These are phyloP conservation scores for Helicolenus hilgendorfi DNA, from an alignment of 2,797 vertebrate species.

Conservation along the genomic window DNA sequence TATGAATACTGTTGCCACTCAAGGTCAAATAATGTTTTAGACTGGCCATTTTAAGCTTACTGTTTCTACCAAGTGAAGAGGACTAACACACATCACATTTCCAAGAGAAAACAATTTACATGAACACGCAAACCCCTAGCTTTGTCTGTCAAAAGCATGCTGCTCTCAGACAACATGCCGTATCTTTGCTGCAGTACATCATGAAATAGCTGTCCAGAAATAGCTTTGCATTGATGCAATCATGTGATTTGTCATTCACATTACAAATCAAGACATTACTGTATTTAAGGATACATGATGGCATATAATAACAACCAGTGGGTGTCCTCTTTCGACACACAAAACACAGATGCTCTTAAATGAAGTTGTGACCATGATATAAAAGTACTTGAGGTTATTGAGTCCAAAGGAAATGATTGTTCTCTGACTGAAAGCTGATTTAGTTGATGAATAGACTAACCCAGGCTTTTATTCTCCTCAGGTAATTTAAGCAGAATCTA, in stretches of 20 bases:
- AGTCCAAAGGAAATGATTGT: slow-evolving; percentile 1
- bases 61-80: neutral
- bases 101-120: neutral
- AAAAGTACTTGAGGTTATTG: neutral
- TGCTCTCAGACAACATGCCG: neutral
- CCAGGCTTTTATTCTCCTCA: slow-evolving; percentile 35
- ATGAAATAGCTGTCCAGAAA: neutral
- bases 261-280: neutral
- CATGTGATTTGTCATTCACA: neutral
- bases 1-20: neutral
- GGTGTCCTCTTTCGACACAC: neutral
- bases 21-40: neutral
- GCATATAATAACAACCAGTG: neutral
- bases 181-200: neutral
- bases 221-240: neutral
- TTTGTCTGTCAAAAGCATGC: neutral
- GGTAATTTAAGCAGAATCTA: slow-evolving; percentile 51
- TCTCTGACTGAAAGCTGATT: neutral
- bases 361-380: neutral
- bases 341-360: neutral
- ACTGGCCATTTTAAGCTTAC: neutral
- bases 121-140: neutral
- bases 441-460: neutral
- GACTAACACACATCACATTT: neutral
- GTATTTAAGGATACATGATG: neutral